A percentile compares a stretch with the other conserved stretches of the same genome.
Conservation (phyloP, 2,888 invertebrate species). For the Pterostichus niger region DNA sequence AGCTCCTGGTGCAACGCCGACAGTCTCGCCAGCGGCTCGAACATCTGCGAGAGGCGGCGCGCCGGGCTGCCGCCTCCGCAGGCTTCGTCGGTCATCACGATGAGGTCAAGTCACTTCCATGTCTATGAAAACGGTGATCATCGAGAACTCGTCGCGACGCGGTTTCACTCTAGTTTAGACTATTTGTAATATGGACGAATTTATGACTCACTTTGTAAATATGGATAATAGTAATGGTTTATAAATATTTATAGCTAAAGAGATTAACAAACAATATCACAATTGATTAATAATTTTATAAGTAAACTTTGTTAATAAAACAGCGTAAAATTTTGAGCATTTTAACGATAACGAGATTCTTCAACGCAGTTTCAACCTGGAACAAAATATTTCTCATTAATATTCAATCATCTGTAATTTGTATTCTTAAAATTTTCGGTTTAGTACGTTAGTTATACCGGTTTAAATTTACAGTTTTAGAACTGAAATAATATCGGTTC, state of each 20-base stretch:
- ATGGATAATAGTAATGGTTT: not conserved
- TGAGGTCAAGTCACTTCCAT: constrained; percentile 47
- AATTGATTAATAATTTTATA: not conserved
- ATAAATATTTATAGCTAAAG: not conserved
- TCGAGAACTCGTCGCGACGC: no score
- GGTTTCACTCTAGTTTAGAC: no score
- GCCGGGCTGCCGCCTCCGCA: constrained; percentile 77
- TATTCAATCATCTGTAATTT: not conserved
- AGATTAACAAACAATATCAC: not conserved
- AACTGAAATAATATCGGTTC: no score
- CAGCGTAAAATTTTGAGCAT: constrained; percentile 25
- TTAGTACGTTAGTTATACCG: no score
- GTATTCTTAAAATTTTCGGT: no score
- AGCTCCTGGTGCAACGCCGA: constrained; percentile 77
- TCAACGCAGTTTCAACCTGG: constrained; percentile 9
- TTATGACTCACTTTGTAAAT: not conserved
- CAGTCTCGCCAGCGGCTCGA: constrained; percentile 88
- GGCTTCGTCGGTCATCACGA: constrained; percentile 56
- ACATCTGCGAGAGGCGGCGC: constrained; percentile 89
- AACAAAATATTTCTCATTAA: not conserved
- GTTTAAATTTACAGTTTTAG: no score
- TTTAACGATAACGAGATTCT: constrained; percentile 10
- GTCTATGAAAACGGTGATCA: not conserved
- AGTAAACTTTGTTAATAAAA: constrained; percentile 10
- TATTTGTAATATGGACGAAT: constrained; percentile 23